Conservation (phyloP, 2,797 vertebrate genomes). For the Diplodus sargus region DNA sequence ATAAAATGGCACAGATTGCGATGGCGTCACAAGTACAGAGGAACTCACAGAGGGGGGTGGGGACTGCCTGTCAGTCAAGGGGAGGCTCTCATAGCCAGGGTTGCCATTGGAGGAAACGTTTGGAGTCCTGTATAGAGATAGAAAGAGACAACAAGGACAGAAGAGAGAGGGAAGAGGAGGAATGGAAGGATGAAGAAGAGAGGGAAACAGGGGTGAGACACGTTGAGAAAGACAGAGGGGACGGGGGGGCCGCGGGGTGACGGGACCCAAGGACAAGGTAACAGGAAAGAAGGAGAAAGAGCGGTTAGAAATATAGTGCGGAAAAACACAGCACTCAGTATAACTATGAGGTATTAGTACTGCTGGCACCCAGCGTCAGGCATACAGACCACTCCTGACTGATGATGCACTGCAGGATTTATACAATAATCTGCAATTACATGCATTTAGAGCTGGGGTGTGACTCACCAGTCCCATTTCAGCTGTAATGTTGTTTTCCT, state of each 20-base stretch:
- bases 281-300: conserved; percentile 79
- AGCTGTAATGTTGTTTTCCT: conserved; percentile 39
- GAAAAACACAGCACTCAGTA: conserved; percentile 65
- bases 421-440: conserved; percentile 62
- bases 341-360: conserved; percentile 54
- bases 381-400: conserved; percentile 71
- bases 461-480: conserved; percentile 55
- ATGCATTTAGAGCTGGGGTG: conserved; percentile 56
- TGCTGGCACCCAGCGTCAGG: conserved; percentile 52
- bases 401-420: conserved; percentile 57
- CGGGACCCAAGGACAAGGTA: conserved; percentile 74
- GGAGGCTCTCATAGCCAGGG: conserved; percentile 95
- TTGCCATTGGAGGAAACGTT: conserved; percentile 98
- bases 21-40: conserved; percentile 85
- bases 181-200: conserved; percentile 69
- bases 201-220: conserved; percentile 77
- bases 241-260: conserved; percentile 56
- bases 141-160: conserved; percentile 83
- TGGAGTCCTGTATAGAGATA: conserved; percentile 92
- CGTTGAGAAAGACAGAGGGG: conserved; percentile 75
- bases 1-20: conserved; percentile 77
- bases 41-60: conserved; percentile 91
- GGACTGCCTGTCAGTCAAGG: conserved; percentile 89
- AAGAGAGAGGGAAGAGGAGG: conserved; percentile 60
- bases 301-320: conserved; percentile 79